Percentiles rank a stretch among this genome's conserved stretches.
Evolutionary conservation across 2,797 vertebrate species (phyloP).

Genomic region (Rhabdophis nuchalis): DNA sequence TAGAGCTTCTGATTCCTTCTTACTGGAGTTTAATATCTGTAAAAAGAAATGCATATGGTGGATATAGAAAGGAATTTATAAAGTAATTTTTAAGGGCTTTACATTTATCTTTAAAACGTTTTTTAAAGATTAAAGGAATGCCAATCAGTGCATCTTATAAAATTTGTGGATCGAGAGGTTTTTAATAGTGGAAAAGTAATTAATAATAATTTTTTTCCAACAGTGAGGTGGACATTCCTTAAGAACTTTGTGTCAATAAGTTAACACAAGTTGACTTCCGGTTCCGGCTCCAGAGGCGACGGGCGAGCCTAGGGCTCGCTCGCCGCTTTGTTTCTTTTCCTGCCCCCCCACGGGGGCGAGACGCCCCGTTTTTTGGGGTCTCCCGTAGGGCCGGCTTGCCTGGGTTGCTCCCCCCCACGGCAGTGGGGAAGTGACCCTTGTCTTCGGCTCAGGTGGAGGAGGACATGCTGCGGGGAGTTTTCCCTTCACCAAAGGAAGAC

Average conservation of each 20-base stretch:
- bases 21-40: background rate
- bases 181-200: background rate
- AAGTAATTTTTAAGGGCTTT: background rate
- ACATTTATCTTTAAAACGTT: background rate
- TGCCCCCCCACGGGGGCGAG: no score
- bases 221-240: background rate
- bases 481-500: no score
- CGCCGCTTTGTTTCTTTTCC: no score
- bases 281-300: no score
- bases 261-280: no score
- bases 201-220: background rate
- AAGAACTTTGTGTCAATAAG: background rate
- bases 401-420: no score
- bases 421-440: no score
- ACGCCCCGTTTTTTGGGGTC: no score
- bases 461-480: no score
- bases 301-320: no score
- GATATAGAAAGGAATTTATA: background rate
- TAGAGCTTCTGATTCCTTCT: background rate
- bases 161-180: background rate
- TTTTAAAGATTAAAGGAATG: background rate
- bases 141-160: background rate
- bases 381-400: no score
- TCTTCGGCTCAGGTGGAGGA: no score
- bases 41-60: background rate